Base-by-base conservation (phyloP, 2,888 invertebrate species). In the Hypolimnas misippus region DNA sequence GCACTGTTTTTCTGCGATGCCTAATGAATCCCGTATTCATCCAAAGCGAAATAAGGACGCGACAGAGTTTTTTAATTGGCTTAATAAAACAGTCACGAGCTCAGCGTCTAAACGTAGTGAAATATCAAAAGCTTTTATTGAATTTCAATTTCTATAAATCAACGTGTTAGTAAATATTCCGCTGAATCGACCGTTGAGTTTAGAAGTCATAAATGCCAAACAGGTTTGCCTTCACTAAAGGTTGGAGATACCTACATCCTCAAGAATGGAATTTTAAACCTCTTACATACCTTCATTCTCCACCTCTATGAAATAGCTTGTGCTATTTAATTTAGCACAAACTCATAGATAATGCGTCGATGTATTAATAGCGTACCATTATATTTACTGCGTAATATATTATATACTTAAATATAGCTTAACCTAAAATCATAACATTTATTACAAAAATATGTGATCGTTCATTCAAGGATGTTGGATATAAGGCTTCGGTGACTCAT, bases 181-280 rank as follows among this genome's bases (percentile, higher is more conserved):
- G 31, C 10, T 21, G 16, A 16, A 31, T 42, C 33, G 52, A 59
- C 42, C 19, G 21, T 44, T 35, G 44, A 14, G 21, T 52, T 53
- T 44, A 53, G 49, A 31, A 31, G 51, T 52, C 56, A 31, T 55
- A 57, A 70, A 75, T 73, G 69, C 62, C 55, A 66, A 76, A 85
- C 84, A 72, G 73, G 87, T 80, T 80, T 73, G 70, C 84, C 86
- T 86, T 81, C 53, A 53, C 42, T 14, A 46, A 60, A 19, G 33
- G 46, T 54, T 60, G 25, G 25, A 60, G 44, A 54, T 60, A 60
- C 59, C 59, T 60, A 60, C 46, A 46, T 60, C 46, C 53, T 60
- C n/a, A 25, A 53, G 44, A 60, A 53, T 46, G 46, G 53, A 59
- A 60, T 60, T 60, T 60, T 46, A 54, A 53, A 29, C 44, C 46